Evolutionary conservation across 2,888 invertebrate species (phyloP), one percentile per base, ranked within the genome.

Genomic region (Hylaea fasciaria): DNA sequence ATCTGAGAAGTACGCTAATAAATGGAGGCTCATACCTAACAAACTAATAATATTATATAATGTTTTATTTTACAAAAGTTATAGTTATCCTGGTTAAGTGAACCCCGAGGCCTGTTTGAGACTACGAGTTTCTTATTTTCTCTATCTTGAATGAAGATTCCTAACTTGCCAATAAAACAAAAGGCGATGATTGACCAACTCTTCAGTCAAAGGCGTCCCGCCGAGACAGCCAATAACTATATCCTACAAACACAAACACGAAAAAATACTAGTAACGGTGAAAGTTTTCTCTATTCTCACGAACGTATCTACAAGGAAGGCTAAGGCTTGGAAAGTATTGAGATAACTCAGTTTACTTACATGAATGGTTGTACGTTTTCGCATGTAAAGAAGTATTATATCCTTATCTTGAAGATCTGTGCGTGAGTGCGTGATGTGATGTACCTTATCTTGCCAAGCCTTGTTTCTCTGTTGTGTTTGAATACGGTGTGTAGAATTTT

Each of bases 221-320:
- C 62, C 70, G 65, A 62, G 28, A 50, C 44, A 55, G 40, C 55
- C 54, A 50, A 60, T 54, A 28, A 50, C 50, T 22, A 50, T 69
- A 66, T 69, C 76, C 77, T 72, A 72, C 69, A 75, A 73, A 79
- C 73, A 73, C 73, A 62, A 46, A 68, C 68, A 66, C 65, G 64
- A 71, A 81, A 81, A 80, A 80, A 74, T 69, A 68, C 75, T 71
- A 72, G 35, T 28, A 70, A 63, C 65, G 77, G 85, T 80, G 89
- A 88, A 89, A 89, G 89, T 80, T 28, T 47, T 54, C 85, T 78
- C 78, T 84, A 84, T 87, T 88, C 89, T 83, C 88, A 89, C 86
- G 70, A 61, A 55, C 45, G 46, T 74, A n/a, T n/a, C n/a, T n/a
- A 72, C 76, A 79, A 78, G 76, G 78, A 76, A 76, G 73, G 68